phyloP scores from a whole-genome alignment of 2,113 vertebrate genomes.

The Mesoclemmys tuberculata region DNA sequence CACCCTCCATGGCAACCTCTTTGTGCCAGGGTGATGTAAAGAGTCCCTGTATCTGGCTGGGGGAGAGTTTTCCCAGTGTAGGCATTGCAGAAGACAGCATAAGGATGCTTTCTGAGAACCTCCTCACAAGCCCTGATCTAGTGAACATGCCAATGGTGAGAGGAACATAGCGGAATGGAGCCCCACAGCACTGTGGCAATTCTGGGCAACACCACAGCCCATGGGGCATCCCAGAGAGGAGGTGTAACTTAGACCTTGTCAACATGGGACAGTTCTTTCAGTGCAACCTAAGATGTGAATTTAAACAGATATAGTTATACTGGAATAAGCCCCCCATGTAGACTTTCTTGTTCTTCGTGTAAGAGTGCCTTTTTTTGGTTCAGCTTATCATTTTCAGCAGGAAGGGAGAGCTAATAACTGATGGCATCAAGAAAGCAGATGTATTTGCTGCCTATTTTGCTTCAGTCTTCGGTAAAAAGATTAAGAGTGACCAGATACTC shows the following conservation, averaged over 20 bases:
- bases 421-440: too few species aligned
- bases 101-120: too few species aligned
- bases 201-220: neutral
- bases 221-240: neutral
- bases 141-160: fast-evolving
- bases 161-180: fast-evolving
- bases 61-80: neutral
- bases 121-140: neutral
- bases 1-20: neutral
- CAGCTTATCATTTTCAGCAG: neutral
- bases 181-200: neutral
- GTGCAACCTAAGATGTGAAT: neutral
- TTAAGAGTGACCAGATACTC: too few species aligned
- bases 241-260: neutral
- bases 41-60: neutral
- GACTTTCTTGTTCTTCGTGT: neutral
- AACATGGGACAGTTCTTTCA: neutral
- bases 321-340: neutral
- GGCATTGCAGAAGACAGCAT: neutral
- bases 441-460: too few species aligned
- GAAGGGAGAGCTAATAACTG: neutral
- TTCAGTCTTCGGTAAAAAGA: too few species aligned
- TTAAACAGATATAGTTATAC: neutral
- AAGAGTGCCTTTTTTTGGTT: too few species aligned
- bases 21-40: neutral